Percentiles rank a stretch among this genome's conserved stretches.
These are phyloP conservation scores for Dicrostonyx torquatus DNA, from an alignment of 2,797 vertebrate species.

Conservation along the genomic window DNA sequence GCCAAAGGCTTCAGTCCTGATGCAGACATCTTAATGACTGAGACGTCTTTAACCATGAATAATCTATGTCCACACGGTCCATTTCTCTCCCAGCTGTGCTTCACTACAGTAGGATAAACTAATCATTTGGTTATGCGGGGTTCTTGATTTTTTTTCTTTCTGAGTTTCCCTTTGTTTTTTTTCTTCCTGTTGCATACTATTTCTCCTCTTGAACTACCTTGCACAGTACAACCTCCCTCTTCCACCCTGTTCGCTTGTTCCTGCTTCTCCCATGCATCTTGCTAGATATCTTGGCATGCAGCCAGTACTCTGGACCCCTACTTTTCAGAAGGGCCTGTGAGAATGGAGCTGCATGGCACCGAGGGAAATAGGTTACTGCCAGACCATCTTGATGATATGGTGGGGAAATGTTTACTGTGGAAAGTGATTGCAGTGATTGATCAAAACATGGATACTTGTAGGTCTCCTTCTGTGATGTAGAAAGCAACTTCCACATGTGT, in stretches of 20 bases:
- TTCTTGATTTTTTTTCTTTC: constrained; percentile 80
- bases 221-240: constrained; percentile 74
- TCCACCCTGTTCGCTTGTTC: constrained; percentile 71
- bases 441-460: constrained; percentile 70
- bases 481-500: constrained; percentile 51
- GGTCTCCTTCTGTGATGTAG: constrained; percentile 52
- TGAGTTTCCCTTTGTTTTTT: constrained; percentile 81
- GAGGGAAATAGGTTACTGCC: constrained; percentile 66
- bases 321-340: constrained; percentile 14
- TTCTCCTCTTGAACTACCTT: constrained; percentile 79
- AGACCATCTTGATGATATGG: constrained; percentile 61
- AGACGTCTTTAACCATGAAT: constrained; percentile 86
- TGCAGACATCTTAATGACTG: constrained; percentile 88
- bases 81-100: constrained; percentile 81
- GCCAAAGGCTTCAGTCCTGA: constrained; percentile 82
- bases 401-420: constrained; percentile 45
- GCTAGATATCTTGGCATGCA: constrained; percentile 60
- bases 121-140: constrained; percentile 81
- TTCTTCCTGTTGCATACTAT: constrained; percentile 80
- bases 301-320: not conserved
- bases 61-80: constrained; percentile 87
- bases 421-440: constrained; percentile 60
- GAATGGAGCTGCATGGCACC: constrained; percentile 20
- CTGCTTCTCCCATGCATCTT: constrained; percentile 69
- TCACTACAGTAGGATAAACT: constrained; percentile 83